phyloP scores from a whole-genome alignment of 2,888 invertebrate species.

The Meliscaeva auricollis region DNA sequence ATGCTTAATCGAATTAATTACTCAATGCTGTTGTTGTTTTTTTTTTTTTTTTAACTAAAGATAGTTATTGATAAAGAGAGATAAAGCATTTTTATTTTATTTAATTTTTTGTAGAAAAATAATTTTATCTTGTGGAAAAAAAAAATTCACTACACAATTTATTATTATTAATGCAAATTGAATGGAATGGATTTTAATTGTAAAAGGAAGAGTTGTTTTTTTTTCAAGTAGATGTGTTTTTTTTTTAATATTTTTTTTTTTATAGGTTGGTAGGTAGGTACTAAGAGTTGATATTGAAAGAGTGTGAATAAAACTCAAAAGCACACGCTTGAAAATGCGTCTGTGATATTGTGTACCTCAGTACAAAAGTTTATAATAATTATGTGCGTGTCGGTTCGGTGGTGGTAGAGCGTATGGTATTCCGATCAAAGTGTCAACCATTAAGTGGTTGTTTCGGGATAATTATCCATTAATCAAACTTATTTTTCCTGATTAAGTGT shows the following conservation, averaged over 20 bases:
- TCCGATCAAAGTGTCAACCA: constrained; percentile 69
- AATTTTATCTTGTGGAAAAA: constrained; percentile 49
- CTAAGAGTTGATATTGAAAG: constrained; percentile 23
- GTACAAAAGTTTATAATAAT: constrained; percentile 24
- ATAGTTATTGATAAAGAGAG: neutral
- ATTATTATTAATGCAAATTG: constrained; percentile 69
- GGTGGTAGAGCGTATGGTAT: constrained; percentile 12
- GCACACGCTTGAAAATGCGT: constrained; percentile 23
- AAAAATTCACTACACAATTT: constrained; percentile 51
- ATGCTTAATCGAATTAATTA: constrained; percentile 67
- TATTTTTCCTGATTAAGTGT: constrained; percentile 65
- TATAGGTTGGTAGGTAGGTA: constrained; percentile 27
- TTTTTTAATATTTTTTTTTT: constrained; percentile 34
- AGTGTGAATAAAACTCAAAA: neutral
- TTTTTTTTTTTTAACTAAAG: neutral
- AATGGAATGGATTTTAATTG: constrained; percentile 73
- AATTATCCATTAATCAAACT: constrained; percentile 63
- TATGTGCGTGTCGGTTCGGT: neutral
- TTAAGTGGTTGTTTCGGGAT: constrained; percentile 67
- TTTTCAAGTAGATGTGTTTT: neutral
- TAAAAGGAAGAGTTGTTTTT: constrained; percentile 49
- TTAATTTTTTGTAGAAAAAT: constrained; percentile 13
- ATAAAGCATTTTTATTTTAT: neutral
- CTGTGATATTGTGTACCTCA: constrained; percentile 34
- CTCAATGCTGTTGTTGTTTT: constrained; percentile 22